Evolutionary conservation across 2,888 invertebrate genomes (phyloP), one percentile per base, ranked within the genome.

Genomic region (Chydorus sphaericus): DNA sequence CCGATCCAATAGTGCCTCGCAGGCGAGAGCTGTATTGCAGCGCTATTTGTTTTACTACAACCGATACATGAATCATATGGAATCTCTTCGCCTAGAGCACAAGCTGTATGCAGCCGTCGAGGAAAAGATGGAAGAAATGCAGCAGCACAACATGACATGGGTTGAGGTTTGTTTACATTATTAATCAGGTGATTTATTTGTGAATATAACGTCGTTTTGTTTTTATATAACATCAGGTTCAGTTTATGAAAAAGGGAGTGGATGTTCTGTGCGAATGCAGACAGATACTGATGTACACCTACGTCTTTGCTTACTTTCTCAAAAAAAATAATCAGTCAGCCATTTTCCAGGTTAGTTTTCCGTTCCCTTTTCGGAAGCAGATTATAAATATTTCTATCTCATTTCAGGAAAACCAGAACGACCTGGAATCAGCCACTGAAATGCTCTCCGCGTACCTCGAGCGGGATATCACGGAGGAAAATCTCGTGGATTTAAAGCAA

Each of bases 71-170:
- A 97, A 97, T 73, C 97, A 98, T 73, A 92, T 93, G 90, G 93
- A 94, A 73, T 93, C 93, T 62, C 78, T 97, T 66, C 92, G 92
- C 72, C 92, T 98, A 73, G 97, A 98, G 75, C 84, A 85, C 72
- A 96, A 96, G 78, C 77, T 97, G 57, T 94, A 96, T 73, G 88
- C 91, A 7, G 87, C 88, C 59, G 88, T 96, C 58, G 90, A 93
- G 72, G 85, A 86, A 69, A 97, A 97, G 77, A 97, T 98, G 96
- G 94, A 96, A 70, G 94, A 94, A 73, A 96, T 98, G 96, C 97
- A 98, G 70, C 92, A 93, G 69, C 92, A 93, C 71, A 93, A 92
- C 70, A 96, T 97, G 94, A 93, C 93, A 62, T 98, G 97, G 97
- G 97, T 97, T 66, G 97, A 98, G 80, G 85, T 84, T 63, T 44